phyloP scores from a whole-genome alignment of 1,140 invertebrate species.

The Carcinoscorpius rotundicauda region DNA sequence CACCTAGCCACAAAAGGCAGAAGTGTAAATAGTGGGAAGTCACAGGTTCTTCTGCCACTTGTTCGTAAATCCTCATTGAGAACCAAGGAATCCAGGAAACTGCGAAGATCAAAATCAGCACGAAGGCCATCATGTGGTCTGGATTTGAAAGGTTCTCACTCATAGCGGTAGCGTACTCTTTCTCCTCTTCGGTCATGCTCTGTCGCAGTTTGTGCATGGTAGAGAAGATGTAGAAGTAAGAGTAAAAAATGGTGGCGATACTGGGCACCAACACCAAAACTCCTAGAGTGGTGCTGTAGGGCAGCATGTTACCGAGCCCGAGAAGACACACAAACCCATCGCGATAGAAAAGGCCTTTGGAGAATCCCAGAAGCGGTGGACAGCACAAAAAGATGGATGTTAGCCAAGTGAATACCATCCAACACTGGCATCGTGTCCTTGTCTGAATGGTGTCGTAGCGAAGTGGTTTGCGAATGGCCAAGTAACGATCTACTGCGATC shows the following conservation, averaged over 20 bases:
- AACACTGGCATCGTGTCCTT: conserved; percentile 82
- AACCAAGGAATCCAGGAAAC: conserved; percentile 86
- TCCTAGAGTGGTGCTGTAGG: conserved; percentile 78
- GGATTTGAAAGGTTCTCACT: conserved; percentile 82
- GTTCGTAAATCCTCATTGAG: conserved; percentile 51
- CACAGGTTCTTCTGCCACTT: conserved; percentile 26
- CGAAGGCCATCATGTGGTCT: conserved; percentile 87
- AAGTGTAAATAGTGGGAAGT: conserved; percentile 80
- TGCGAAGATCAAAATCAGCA: conserved; percentile 78
- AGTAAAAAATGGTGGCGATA: conserved; percentile 83
- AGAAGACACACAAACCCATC: conserved; percentile 86
- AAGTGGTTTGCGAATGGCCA: conserved; percentile 82
- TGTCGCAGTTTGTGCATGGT: conserved; percentile 67
- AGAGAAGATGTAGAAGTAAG: conserved; percentile 83
- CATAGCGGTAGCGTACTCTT: conserved; percentile 80
- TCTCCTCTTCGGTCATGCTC: conserved; percentile 74
- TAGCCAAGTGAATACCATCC: conserved; percentile 95
- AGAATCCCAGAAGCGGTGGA: conserved; percentile 71
- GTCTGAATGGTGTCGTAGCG: conserved; percentile 90
- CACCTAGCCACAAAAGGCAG: conserved; percentile 80
- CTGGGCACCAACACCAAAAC: conserved; percentile 83
- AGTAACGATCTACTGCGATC: conserved; percentile 88
- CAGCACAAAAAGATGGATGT: conserved; percentile 78
- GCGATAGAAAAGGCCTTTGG: conserved; percentile 56
- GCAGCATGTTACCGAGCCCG: conserved; percentile 86